Percentiles rank a stretch among this genome's conserved stretches.
Conservation (phyloP, 2,888 invertebrate genomes). For the Mylabris sibirica region DNA sequence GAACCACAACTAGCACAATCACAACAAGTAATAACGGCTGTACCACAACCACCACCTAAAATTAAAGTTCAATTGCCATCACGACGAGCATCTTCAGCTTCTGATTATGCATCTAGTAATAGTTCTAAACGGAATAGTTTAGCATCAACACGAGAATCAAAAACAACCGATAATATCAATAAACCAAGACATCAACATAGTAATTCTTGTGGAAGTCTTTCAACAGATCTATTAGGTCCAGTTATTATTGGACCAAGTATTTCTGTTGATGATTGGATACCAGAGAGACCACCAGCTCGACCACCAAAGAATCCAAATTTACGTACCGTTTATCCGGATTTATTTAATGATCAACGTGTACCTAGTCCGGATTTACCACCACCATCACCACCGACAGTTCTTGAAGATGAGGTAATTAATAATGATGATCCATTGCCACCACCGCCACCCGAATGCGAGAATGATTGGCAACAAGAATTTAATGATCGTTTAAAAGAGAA, state of each 20-base stretch:
- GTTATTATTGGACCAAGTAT: slow-evolving; percentile 70
- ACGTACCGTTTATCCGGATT: slow-evolving; percentile 61
- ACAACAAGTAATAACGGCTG: slow-evolving; percentile 35
- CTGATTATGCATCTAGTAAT: slow-evolving; percentile 68
- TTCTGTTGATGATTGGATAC: slow-evolving; percentile 74
- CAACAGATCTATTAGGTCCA: slow-evolving; percentile 67
- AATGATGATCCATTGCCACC: slow-evolving; percentile 73
- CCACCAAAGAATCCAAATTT: slow-evolving; percentile 81
- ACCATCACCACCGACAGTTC: slow-evolving; percentile 69
- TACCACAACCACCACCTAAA: slow-evolving; percentile 60
- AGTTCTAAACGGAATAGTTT: slow-evolving; percentile 62
- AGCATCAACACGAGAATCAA: slow-evolving; percentile 52
- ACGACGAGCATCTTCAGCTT: slow-evolving; percentile 71
- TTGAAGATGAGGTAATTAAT: slow-evolving; percentile 67
- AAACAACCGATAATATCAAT: slow-evolving; percentile 50
- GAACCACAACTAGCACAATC: slow-evolving; percentile 66
- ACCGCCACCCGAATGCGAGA: slow-evolving; percentile 66
- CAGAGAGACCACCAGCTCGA: slow-evolving; percentile 78
- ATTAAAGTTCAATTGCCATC: slow-evolving; percentile 62
- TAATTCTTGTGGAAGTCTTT: slow-evolving; percentile 68
- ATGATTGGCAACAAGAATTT: slow-evolving; percentile 54
- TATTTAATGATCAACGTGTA: slow-evolving; percentile 63
- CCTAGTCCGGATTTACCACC: slow-evolving; percentile 70
- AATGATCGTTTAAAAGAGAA: slow-evolving; percentile 50
- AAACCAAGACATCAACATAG: slow-evolving; percentile 65